A percentile compares a stretch with the other conserved stretches of the same genome.
Conservation (phyloP, 2,888 invertebrate species). For the Bombyx huttoni region DNA sequence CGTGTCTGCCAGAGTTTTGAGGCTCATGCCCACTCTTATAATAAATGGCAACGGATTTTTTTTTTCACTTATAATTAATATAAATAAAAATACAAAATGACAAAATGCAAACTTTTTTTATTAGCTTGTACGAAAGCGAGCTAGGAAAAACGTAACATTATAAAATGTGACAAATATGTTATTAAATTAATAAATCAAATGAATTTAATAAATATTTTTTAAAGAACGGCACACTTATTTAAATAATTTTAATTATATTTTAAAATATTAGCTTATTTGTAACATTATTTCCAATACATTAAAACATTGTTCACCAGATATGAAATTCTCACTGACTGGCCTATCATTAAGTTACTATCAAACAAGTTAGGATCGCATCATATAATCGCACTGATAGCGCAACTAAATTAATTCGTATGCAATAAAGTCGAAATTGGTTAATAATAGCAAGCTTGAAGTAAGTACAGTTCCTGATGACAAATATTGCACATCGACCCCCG, state of each 20-base stretch:
- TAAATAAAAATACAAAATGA: too few species aligned
- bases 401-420: neutral
- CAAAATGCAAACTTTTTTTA: too few species aligned
- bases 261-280: neutral
- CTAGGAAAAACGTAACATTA: too few species aligned
- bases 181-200: too few species aligned
- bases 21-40: neutral
- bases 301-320: neutral
- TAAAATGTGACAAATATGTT: too few species aligned
- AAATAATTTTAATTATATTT: neutral
- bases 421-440: conserved; percentile 28
- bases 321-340: neutral
- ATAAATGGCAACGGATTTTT: too few species aligned
- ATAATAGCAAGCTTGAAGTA: conserved; percentile 16
- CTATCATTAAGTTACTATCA: neutral
- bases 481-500: too few species aligned
- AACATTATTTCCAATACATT: neutral
- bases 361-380: neutral
- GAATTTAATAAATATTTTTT: too few species aligned
- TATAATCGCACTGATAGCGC: neutral
- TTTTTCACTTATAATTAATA: too few species aligned
- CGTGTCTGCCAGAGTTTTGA: neutral
- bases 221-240: too few species aligned
- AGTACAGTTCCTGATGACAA: conserved; percentile 9
- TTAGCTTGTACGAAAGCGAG: too few species aligned